Base-by-base conservation (phyloP, 2,888 invertebrate species). In the Epinotia nisella region DNA sequence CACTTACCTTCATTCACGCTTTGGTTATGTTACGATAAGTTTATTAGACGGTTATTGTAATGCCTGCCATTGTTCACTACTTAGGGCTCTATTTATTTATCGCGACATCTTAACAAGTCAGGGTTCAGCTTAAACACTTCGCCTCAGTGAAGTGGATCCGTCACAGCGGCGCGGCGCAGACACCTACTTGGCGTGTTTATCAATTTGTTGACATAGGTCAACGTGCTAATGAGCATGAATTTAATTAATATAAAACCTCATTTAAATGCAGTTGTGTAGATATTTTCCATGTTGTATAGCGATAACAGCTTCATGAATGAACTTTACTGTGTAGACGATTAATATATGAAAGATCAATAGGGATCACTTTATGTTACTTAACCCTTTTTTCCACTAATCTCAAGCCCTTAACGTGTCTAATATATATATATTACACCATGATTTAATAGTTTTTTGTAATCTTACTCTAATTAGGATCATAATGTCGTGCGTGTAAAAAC, bases 1-100 rank as follows among this genome's bases (percentile, higher is more conserved):
- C 85, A 87, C 87, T 92, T 89, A 87, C 85, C 85, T 87, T 86
- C 85, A 85, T 89, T 90, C 85, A 87, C 83, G 85, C 83, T 89
- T 85, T 86, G 81, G 85, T 85, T 87, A 87, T 86, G 87, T 88
- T 85, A 85, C 85, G 87, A 87, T 87, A 85, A 84, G 86, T 88
- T 90, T 87, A 87, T 88, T 88, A 79, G 78, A 87, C 82, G 84
- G 83, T 85, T 84, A 83, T 80, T 81, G 79, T 86, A 80, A 83
- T 83, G 77, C 74, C 72, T 74, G 74, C 80, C 78, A 83, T 87
- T 88, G 86, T 87, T 87, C 81, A 81, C 79, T 80, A 74, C 78
- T 81, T 80, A 75, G 78, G 77, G 71, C 74, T 76, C 79, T 76
- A 81, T 81, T 82, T 72, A 64, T 51, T 56, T 73, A 64, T 56